phyloP scores from a whole-genome alignment of 2,797 vertebrate genomes.

The Cuniculus paca region DNA sequence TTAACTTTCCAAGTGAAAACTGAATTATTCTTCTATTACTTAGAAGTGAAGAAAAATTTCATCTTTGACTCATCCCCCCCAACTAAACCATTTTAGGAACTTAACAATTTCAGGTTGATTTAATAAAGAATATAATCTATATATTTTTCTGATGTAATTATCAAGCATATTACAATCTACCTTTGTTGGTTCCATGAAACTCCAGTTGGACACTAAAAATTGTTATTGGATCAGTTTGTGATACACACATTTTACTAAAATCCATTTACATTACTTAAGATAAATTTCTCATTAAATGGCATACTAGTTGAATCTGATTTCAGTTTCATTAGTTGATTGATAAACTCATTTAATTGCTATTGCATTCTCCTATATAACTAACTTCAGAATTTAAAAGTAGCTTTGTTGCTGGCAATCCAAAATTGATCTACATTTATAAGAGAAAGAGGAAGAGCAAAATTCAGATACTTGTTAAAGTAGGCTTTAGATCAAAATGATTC shows the following conservation, averaged over 20 bases:
- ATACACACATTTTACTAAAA: background rate
- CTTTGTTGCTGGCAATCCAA: background rate
- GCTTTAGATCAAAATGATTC: constrained; percentile 37
- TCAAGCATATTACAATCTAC: background rate
- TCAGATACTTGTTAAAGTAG: background rate
- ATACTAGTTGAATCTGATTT: constrained; percentile 18
- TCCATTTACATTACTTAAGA: background rate
- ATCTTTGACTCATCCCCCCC: background rate
- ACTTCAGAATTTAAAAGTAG: constrained; percentile 35
- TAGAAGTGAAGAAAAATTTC: background rate
- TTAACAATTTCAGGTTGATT: background rate
- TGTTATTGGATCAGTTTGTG: background rate
- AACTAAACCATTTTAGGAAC: background rate
- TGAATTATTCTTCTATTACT: background rate
- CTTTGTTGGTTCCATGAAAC: background rate
- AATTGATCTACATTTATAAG: constrained; percentile 23
- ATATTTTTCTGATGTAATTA: background rate
- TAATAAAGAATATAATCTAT: background rate
- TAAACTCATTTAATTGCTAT: background rate
- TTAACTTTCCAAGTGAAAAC: background rate
- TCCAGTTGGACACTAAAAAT: background rate
- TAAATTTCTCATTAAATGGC: background rate
- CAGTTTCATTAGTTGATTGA: background rate
- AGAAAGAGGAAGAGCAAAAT: background rate
- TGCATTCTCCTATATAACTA: background rate